Conservation (phyloP, 1,140 invertebrate species). For the Maniola jurtina region DNA sequence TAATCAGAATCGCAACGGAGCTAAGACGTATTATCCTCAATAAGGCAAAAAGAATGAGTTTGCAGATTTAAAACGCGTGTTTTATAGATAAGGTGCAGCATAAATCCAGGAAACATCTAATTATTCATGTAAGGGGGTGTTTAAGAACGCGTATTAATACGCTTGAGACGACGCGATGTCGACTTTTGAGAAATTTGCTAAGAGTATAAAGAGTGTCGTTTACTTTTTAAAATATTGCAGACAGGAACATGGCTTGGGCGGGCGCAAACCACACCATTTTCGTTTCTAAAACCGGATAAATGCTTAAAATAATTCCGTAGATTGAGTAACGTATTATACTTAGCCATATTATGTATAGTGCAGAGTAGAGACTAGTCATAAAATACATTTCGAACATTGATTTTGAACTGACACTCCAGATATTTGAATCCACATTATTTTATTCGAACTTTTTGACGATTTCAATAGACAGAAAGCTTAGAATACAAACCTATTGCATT, state of each 20-base stretch:
- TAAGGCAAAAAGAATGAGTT: constrained; percentile 76
- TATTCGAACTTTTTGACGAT: too few relatives aligned
- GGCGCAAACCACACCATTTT: constrained; percentile 41
- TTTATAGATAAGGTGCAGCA: constrained; percentile 64
- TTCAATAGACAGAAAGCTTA: too few relatives aligned
- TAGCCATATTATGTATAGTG: too few relatives aligned
- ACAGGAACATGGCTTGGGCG: constrained; percentile 64
- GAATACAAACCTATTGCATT: too few relatives aligned
- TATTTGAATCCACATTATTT: too few relatives aligned
- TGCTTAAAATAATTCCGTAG: constrained; percentile 25
- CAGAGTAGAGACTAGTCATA: too few relatives aligned
- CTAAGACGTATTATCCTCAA: constrained; percentile 75
- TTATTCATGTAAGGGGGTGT: constrained; percentile 75
- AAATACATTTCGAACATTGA: too few relatives aligned
- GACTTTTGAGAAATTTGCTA: constrained; percentile 66
- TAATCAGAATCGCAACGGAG: constrained; percentile 73
- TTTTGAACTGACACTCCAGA: too few relatives aligned
- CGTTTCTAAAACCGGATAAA: constrained; percentile 51
- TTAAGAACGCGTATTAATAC: constrained; percentile 70
- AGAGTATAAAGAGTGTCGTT: constrained; percentile 64
- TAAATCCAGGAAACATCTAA: constrained; percentile 74
- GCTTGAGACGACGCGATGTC: constrained; percentile 42
- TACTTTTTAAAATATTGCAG: constrained; percentile 57
- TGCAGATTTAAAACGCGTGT: constrained; percentile 75
- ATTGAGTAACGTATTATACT: too few relatives aligned